Evolutionary conservation across 2,888 invertebrate species (phyloP).

Genomic region (Erebia epiphron): DNA sequence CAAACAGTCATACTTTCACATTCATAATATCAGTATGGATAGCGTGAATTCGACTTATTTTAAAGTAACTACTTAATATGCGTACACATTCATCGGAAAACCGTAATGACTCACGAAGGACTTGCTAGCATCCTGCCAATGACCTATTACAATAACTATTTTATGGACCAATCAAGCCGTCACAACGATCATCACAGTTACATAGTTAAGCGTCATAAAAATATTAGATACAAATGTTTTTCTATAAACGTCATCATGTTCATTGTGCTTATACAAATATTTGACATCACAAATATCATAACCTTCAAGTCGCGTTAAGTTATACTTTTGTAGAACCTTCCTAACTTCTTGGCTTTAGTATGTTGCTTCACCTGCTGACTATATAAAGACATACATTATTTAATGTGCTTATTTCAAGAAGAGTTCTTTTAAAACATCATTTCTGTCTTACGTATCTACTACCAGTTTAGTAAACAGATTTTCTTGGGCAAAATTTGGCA

Average conservation of each 20-base stretch:
- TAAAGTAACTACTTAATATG: slow-evolving; percentile 16
- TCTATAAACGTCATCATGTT: slow-evolving; percentile 24
- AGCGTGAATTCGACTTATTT: too few relatives aligned
- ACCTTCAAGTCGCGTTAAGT: slow-evolving; percentile 13
- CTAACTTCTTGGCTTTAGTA: too few relatives aligned
- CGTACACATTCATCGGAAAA: slow-evolving; percentile 33
- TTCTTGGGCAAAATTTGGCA: too few relatives aligned
- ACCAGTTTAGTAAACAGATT: too few relatives aligned
- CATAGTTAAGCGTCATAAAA: slow-evolving; percentile 18
- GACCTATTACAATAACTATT: slow-evolving; percentile 66
- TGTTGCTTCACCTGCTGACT: background rate
- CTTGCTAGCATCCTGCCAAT: slow-evolving; percentile 69
- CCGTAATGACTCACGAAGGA: slow-evolving; percentile 52
- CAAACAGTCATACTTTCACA: background rate
- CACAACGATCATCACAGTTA: slow-evolving; percentile 6
- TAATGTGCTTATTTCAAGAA: too few relatives aligned
- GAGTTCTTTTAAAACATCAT: too few relatives aligned
- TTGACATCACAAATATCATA: slow-evolving; percentile 2
- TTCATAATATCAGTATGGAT: background rate
- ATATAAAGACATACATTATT: background rate
- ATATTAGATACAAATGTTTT: slow-evolving; percentile 28
- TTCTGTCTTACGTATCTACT: too few relatives aligned
- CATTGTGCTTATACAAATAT: slow-evolving; percentile 14
- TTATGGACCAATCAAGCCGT: slow-evolving; percentile 6
- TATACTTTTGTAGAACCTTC: background rate